phyloP scores from a whole-genome alignment of 2,888 invertebrate genomes.

The Chymomyza fuscimana region DNA sequence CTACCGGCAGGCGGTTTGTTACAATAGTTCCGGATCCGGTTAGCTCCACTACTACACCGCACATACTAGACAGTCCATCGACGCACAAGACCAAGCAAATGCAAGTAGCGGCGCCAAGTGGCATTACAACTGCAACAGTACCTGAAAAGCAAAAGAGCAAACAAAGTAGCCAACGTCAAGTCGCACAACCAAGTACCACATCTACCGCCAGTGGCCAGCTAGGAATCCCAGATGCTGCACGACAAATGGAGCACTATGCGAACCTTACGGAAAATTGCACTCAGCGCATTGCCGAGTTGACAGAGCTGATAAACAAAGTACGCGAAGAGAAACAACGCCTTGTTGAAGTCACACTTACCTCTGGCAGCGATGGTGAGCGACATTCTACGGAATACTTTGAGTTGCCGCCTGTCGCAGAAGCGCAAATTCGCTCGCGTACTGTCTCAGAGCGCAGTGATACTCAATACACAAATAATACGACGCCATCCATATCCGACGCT shows the following conservation, averaged over 20 bases:
- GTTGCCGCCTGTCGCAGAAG: conserved; percentile 57
- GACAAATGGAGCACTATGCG: conserved; percentile 79
- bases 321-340: conserved; percentile 82
- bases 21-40: background rate
- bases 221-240: background rate
- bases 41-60: background rate
- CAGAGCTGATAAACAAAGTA: conserved; percentile 82
- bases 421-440: conserved; percentile 37
- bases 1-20: background rate
- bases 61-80: background rate
- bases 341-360: conserved; percentile 79
- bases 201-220: background rate
- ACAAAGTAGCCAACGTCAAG: background rate
- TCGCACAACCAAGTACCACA: background rate
- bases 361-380: conserved; percentile 75
- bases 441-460: conserved; percentile 50
- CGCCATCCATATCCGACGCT: conserved; percentile 36
- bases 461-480: conserved; percentile 39
- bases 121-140: background rate
- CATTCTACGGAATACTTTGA: conserved; percentile 79
- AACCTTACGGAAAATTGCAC: conserved; percentile 82
- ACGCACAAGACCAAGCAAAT: background rate
- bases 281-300: conserved; percentile 82
- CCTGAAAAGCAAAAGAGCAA: background rate
- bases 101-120: background rate